phyloP scores from a whole-genome alignment of 1,140 invertebrate genomes.

The Heliconius congener region DNA sequence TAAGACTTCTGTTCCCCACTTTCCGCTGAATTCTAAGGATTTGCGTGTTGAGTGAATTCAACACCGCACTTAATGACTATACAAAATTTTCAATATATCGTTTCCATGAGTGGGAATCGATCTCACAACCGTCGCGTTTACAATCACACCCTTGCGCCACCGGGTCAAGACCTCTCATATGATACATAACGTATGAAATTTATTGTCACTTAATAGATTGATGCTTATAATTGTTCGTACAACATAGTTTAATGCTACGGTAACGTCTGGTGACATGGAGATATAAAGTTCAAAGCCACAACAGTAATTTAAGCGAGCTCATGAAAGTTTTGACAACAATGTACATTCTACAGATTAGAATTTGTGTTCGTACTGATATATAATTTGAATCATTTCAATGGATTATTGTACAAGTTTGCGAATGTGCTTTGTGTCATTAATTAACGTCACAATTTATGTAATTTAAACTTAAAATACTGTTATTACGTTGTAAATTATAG shows the following conservation, averaged over 20 bases:
- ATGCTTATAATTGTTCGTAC: conserved; percentile 36
- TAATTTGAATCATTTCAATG: conserved; percentile 40
- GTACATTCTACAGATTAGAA: conserved; percentile 50
- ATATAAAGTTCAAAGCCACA: conserved; percentile 64
- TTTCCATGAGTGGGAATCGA: no score
- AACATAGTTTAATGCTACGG: conserved; percentile 55
- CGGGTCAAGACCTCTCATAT: no score
- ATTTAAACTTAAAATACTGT: neutral
- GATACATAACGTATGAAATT: conserved; percentile 7
- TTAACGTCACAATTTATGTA: neutral
- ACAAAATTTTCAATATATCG: no score
- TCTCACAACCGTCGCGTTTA: no score
- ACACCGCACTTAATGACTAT: no score
- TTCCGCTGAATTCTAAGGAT: no score
- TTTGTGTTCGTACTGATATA: conserved; percentile 47
- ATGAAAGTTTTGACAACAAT: conserved; percentile 57
- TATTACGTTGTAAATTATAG: neutral
- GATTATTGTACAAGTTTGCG: conserved; percentile 16
- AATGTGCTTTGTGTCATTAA: neutral
- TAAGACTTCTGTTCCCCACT: no score
- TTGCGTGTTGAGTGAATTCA: no score
- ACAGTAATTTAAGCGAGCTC: conserved; percentile 66
- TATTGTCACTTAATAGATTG: conserved; percentile 35
- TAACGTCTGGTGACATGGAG: conserved; percentile 63
- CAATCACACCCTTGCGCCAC: no score